Conservation (phyloP, 1,140 invertebrate genomes). For the Cherax quadricarinatus region DNA sequence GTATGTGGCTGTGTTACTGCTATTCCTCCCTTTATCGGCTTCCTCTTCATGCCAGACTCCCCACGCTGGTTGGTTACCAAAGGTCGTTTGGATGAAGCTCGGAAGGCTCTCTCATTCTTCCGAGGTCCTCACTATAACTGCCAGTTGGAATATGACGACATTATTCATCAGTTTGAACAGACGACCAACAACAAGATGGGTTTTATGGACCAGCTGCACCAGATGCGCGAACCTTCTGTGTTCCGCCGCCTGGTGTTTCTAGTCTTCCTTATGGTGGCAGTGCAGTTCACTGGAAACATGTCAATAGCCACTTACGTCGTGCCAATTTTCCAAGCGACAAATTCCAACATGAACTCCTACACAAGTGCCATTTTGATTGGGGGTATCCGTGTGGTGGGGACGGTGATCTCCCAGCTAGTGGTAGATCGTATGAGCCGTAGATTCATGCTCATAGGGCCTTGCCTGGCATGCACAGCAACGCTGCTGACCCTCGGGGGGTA, state of each 20-base stretch:
- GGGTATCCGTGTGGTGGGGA: slow-evolving; percentile 48
- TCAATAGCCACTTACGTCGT: slow-evolving; percentile 62
- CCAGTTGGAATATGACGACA: slow-evolving; percentile 36
- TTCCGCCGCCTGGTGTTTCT: slow-evolving; percentile 51
- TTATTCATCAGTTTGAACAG: slow-evolving; percentile 48
- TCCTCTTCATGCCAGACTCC: slow-evolving; percentile 69
- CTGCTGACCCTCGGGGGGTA: slow-evolving; percentile 58
- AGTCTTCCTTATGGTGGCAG: slow-evolving; percentile 47
- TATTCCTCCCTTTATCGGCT: slow-evolving; percentile 56
- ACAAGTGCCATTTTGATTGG: slow-evolving; percentile 57
- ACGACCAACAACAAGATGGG: slow-evolving; percentile 9
- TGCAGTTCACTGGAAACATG: slow-evolving; percentile 69
- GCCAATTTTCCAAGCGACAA: slow-evolving; percentile 62
- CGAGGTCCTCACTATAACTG: slow-evolving; percentile 49
- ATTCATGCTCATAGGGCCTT: slow-evolving; percentile 30
- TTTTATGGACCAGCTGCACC: slow-evolving; percentile 52
- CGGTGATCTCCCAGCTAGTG: slow-evolving; percentile 42
- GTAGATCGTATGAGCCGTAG: slow-evolving; percentile 57
- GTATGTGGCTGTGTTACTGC: slow-evolving; percentile 61
- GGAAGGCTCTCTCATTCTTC: slow-evolving; percentile 56
- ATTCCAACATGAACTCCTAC: slow-evolving; percentile 47
- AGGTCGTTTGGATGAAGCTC: slow-evolving; percentile 59
- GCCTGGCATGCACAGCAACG: slow-evolving; percentile 15
- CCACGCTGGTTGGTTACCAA: slow-evolving; percentile 65
- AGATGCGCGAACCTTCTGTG: slow-evolving; percentile 42